Conservation (phyloP, 2,113 vertebrate genomes). For the Anolis carolinensis region DNA sequence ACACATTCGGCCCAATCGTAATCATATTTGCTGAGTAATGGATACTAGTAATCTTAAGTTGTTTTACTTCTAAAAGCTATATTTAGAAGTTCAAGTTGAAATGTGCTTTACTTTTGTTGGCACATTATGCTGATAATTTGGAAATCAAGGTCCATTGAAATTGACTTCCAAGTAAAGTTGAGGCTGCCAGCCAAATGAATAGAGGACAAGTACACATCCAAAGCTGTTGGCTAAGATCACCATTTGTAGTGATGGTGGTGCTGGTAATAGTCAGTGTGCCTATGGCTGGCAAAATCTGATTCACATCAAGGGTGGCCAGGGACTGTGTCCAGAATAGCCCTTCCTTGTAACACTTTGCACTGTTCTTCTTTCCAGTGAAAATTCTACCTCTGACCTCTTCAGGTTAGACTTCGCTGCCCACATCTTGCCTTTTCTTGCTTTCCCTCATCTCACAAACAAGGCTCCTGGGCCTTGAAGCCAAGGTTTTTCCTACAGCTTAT, state of each 20-base stretch:
- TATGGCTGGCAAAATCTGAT: background rate
- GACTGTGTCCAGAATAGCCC: fast-evolving
- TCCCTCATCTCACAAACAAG: background rate
- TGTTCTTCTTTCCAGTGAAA: background rate
- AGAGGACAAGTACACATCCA: background rate
- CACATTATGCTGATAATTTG: background rate
- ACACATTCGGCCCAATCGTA: background rate
- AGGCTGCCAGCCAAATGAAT: background rate
- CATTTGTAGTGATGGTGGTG: background rate
- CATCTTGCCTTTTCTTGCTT: slow-evolving; percentile 45
- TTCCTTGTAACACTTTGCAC: slow-evolving; percentile 25
- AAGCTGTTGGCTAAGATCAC: background rate
- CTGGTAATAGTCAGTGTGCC: background rate
- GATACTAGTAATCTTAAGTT: background rate
- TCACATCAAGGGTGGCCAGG: background rate
- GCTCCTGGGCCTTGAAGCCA: slow-evolving; percentile 43
- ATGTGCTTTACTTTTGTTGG: background rate
- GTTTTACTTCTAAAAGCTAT: background rate
- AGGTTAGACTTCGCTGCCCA: slow-evolving; percentile 56
- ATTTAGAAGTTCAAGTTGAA: background rate
- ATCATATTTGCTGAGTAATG: background rate
- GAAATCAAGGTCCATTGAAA: background rate
- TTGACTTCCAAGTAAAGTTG: background rate
- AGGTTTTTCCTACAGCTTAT: slow-evolving; percentile 69
- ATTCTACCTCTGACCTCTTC: slow-evolving; percentile 36